These are phyloP conservation scores for Zygaena filipendulae DNA, from an alignment of 2,888 invertebrate genomes.

Conservation along the genomic window DNA sequence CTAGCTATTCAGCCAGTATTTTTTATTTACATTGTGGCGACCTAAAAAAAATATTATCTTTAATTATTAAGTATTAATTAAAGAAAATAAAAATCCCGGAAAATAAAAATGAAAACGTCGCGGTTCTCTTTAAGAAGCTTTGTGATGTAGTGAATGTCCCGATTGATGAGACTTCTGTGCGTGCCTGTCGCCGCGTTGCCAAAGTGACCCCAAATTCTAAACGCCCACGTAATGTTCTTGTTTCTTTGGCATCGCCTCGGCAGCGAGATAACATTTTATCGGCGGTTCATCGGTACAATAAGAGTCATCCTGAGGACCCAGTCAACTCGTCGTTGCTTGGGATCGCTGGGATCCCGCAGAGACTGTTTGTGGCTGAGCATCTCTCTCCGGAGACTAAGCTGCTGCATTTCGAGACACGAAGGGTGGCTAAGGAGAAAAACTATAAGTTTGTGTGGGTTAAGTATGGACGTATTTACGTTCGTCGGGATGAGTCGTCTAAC, in stretches of 20 bases:
- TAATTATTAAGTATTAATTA: too few species aligned
- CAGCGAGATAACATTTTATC: slow-evolving; percentile 2
- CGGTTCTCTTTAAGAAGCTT: too few species aligned
- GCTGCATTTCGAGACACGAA: slow-evolving; percentile 3
- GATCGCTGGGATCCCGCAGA: slow-evolving; percentile 1
- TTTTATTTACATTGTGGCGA: too few species aligned
- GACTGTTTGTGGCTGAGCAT: slow-evolving; percentile 3
- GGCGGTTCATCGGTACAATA: slow-evolving; percentile 1
- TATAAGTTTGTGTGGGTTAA: slow-evolving; percentile 8
- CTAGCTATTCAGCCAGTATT: too few species aligned
- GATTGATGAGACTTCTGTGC: too few species aligned
- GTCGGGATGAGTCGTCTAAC: slow-evolving; percentile 2
- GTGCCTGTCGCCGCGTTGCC: too few species aligned
- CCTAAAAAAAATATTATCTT: too few species aligned
- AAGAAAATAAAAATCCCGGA: too few species aligned
- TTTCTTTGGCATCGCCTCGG: not conserved
- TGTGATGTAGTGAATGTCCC: too few species aligned
- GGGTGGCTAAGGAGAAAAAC: slow-evolving; percentile 6
- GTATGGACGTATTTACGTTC: slow-evolving; percentile 5
- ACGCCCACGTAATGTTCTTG: slow-evolving; percentile 7
- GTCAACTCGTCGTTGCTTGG: slow-evolving; percentile 1
- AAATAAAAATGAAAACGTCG: too few species aligned
- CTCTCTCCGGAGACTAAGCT: slow-evolving; percentile 4
- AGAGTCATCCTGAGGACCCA: not conserved
- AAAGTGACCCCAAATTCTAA: slow-evolving; percentile 3